A percentile compares a stretch with the other conserved stretches of the same genome.
phyloP scores from a whole-genome alignment of 2,113 vertebrate genomes.

The Mesitornis unicolor region DNA sequence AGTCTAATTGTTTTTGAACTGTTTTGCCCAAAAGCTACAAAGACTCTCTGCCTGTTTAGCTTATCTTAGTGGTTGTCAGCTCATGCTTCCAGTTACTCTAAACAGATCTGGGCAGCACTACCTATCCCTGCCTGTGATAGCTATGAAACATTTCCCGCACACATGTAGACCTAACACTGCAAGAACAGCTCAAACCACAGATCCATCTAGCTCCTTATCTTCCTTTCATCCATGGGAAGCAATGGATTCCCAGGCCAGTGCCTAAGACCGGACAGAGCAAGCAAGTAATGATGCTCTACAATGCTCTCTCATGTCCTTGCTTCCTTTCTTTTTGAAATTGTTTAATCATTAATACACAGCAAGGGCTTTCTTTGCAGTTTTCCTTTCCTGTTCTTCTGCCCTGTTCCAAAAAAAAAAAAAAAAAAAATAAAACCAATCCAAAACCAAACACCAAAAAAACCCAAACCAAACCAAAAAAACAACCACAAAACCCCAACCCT shows the following conservation, averaged over 20 bases:
- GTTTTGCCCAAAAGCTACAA: neutral
- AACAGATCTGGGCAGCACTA: neutral
- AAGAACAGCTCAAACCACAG: neutral
- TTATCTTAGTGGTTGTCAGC: neutral
- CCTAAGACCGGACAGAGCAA: neutral
- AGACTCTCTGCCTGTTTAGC: neutral
- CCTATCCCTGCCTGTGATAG: neutral
- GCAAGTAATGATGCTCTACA: neutral
- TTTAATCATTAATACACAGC: neutral
- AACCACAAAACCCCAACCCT: neutral
- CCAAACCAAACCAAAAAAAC: too few species aligned
- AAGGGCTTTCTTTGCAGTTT: neutral
- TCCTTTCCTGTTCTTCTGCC: neutral
- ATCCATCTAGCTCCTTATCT: neutral
- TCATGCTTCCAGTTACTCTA: neutral
- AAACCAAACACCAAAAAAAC: too few species aligned
- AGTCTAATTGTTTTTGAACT: neutral
- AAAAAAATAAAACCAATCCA: too few species aligned
- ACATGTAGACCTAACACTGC: neutral
- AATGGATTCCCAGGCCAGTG: neutral
- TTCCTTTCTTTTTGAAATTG: neutral
- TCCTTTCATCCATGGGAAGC: neutral
- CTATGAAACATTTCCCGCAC: neutral
- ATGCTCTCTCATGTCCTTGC: neutral
- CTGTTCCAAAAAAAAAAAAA: neutral